Conservation (phyloP, 2,888 invertebrate species). For the Parthenolecanium corni region DNA sequence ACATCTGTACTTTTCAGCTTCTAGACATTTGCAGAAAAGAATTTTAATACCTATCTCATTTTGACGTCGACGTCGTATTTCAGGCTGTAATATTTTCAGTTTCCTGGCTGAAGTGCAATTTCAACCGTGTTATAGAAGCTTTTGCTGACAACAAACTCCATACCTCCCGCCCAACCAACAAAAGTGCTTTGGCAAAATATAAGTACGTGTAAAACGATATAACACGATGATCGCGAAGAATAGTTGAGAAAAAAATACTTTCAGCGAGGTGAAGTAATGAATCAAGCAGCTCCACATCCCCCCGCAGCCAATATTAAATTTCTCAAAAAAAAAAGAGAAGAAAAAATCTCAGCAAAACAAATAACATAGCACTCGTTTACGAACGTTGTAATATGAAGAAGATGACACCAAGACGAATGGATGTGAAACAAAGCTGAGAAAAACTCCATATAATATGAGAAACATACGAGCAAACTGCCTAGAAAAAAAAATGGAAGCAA, state of each 20-base stretch:
- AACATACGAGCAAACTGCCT: not conserved
- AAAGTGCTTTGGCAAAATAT: not conserved
- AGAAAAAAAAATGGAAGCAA: constrained; percentile 3
- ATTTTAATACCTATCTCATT: too few species aligned
- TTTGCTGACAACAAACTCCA: too few species aligned
- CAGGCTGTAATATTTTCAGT: too few species aligned
- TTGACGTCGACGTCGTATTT: too few species aligned
- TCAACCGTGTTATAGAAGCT: too few species aligned
- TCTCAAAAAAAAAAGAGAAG: constrained; percentile 7
- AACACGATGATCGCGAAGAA: not conserved
- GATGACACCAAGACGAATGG: constrained; percentile 12
- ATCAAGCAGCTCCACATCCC: constrained; percentile 5
- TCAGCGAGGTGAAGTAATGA: not conserved
- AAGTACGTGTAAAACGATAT: too few species aligned
- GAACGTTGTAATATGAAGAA: not conserved
- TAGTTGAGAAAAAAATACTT: not conserved
- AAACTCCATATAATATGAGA: not conserved
- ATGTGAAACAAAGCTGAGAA: not conserved
- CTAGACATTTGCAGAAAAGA: too few species aligned
- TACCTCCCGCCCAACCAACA: too few species aligned
- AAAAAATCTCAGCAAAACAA: constrained; percentile 17
- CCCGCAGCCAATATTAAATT: constrained; percentile 11
- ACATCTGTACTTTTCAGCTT: too few species aligned
- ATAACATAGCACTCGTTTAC: constrained; percentile 6
- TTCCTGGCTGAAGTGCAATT: too few species aligned